Conservation (phyloP, 2,888 invertebrate species). For the Oxyteleia sp. region DNA sequence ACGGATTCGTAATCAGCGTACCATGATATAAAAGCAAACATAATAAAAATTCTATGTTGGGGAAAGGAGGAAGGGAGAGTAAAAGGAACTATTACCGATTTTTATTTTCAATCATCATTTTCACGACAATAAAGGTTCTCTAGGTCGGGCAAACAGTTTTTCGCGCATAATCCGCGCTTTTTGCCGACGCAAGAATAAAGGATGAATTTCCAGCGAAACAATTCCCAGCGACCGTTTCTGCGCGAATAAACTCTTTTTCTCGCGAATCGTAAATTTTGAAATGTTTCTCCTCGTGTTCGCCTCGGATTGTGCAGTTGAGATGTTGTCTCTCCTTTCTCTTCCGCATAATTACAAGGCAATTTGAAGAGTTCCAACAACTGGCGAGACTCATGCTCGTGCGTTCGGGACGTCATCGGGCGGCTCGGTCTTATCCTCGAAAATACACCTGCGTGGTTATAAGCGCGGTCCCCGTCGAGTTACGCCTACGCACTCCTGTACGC, state of each 20-base stretch:
- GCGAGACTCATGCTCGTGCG: slow-evolving; percentile 23
- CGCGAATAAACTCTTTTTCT: neutral
- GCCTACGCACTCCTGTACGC: slow-evolving; percentile 61
- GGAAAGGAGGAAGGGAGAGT: too few species aligned
- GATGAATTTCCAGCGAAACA: too few species aligned
- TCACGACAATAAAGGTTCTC: neutral
- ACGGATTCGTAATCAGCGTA: too few species aligned
- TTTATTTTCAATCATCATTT: too few species aligned
- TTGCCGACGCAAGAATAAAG: too few species aligned
- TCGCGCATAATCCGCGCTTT: too few species aligned
- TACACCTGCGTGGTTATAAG: slow-evolving; percentile 59
- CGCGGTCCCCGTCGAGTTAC: slow-evolving; percentile 33
- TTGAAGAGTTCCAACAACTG: slow-evolving; percentile 32
- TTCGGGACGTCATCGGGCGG: slow-evolving; percentile 4
- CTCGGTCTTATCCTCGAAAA: slow-evolving; percentile 59
- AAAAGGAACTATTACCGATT: too few species aligned
- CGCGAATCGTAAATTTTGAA: slow-evolving; percentile 15
- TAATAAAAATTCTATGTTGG: too few species aligned
- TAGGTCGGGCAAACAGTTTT: too few species aligned
- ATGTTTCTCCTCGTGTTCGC: too few species aligned
- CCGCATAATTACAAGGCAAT: slow-evolving; percentile 65
- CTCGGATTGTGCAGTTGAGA: slow-evolving; percentile 4
- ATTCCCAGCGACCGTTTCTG: too few species aligned
- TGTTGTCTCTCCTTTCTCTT: slow-evolving; percentile 49
- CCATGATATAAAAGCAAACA: too few species aligned